phyloP scores from a whole-genome alignment of 2,888 invertebrate genomes.

The Cosmorhoe ocellata region DNA sequence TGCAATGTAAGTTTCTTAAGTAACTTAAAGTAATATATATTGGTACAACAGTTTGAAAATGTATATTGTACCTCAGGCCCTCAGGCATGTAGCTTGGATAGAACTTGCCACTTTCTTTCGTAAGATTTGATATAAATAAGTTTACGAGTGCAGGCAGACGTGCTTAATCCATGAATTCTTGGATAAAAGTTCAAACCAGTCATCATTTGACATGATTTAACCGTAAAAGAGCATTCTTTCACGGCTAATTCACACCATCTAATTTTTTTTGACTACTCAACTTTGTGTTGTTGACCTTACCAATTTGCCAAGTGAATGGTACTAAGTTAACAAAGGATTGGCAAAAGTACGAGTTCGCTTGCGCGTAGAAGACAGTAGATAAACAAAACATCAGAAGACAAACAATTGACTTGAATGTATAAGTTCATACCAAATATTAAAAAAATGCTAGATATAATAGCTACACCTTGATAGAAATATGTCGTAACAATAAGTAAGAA shows the following conservation, averaged over 20 bases:
- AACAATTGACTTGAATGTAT: no score
- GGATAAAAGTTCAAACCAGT: constrained; percentile 13
- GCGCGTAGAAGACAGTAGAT: not conserved
- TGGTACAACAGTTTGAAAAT: no score
- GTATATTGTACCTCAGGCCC: no score
- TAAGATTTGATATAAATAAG: constrained; percentile 14
- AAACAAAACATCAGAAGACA: not conserved
- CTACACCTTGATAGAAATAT: no score
- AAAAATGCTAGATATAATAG: no score
- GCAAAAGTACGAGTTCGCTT: not conserved
- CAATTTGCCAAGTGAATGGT: constrained; percentile 9
- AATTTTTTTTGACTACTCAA: not conserved
- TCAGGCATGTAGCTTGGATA: no score
- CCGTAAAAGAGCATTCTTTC: not conserved
- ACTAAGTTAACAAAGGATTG: constrained; percentile 15
- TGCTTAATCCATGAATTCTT: constrained; percentile 11
- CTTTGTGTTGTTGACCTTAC: constrained; percentile 3
- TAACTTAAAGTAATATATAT: no score
- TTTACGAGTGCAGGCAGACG: constrained; percentile 13
- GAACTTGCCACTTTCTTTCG: not conserved
- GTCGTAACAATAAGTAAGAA: no score
- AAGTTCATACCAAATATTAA: no score
- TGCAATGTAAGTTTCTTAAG: no score
- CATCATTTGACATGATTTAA: constrained; percentile 5
- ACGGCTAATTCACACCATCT: no score